phyloP scores from a whole-genome alignment of 2,888 invertebrate species.

The Mechanitis messenoides region DNA sequence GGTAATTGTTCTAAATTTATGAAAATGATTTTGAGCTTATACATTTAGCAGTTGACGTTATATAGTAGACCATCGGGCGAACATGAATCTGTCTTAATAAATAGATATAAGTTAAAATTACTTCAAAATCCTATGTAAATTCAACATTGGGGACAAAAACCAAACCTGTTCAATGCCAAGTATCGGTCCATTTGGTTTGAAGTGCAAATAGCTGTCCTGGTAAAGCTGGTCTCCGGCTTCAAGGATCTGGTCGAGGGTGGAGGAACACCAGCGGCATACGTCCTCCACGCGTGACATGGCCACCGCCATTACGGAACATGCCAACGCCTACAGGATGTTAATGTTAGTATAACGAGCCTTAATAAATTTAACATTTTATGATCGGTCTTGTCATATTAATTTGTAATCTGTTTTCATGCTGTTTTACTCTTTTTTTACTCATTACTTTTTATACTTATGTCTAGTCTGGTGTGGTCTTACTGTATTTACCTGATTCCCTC shows the following conservation, averaged over 20 bases:
- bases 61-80: too few species aligned
- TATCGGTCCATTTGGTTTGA: constrained; percentile 48
- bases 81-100: too few species aligned
- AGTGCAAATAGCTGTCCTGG: constrained; percentile 77
- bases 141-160: not conserved
- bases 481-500: constrained; percentile 59
- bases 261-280: constrained; percentile 71
- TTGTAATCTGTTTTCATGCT: too few species aligned
- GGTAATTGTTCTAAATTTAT: too few species aligned
- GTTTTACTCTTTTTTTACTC: not conserved
- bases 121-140: not conserved
- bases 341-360: too few species aligned
- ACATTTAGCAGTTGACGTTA: too few species aligned
- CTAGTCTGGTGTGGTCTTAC: constrained; percentile 15
- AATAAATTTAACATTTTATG: not conserved
- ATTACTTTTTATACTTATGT: not conserved
- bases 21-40: too few species aligned
- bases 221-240: constrained; percentile 77
- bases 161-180: constrained; percentile 55
- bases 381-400: too few species aligned
- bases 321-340: constrained; percentile 45
- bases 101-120: too few species aligned
- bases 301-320: constrained; percentile 71
- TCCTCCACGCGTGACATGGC: constrained; percentile 74
- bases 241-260: constrained; percentile 73